Evolutionary conservation across 2,888 invertebrate genomes (phyloP).

Genomic region (Trypoxylon attenuatum): DNA sequence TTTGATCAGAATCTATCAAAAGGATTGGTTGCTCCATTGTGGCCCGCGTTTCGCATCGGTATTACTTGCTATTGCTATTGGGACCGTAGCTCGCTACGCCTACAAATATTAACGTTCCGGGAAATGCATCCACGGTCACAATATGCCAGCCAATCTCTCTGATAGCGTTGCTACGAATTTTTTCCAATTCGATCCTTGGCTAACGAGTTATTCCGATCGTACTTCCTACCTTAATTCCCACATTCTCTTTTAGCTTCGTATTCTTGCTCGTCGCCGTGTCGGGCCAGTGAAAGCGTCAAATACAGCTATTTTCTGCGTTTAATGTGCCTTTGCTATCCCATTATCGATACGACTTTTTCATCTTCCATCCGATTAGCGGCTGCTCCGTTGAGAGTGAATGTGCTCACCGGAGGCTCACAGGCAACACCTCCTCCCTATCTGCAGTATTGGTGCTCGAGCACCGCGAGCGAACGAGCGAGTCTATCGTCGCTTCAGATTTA

Average conservation of each 20-base stretch:
- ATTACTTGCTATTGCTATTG: conserved; percentile 49
- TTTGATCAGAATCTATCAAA: conserved; percentile 60
- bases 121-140: conserved; percentile 38
- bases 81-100: conserved; percentile 26
- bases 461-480: neutral
- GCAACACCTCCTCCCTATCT: too few relatives aligned
- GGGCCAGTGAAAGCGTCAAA: neutral
- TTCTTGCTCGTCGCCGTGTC: neutral
- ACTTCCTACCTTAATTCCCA: conserved; percentile 25
- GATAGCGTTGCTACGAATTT: conserved; percentile 40
- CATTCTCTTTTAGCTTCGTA: neutral
- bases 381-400: neutral
- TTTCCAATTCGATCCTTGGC: conserved; percentile 37
- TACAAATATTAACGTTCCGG: conserved; percentile 48
- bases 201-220: conserved; percentile 36
- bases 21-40: conserved; percentile 58
- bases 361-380: neutral
- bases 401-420: too few relatives aligned
- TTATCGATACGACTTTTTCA: neutral
- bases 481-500: neutral
- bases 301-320: neutral
- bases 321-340: neutral
- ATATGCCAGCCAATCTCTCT: conserved; percentile 53
- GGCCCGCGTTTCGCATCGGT: conserved; percentile 48
- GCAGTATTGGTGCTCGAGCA: too few relatives aligned